Base-by-base conservation (phyloP, 30 jellyfish, hydroid and myxozoan genomes). In the Hydractinia symbiolongicarpus region DNA sequence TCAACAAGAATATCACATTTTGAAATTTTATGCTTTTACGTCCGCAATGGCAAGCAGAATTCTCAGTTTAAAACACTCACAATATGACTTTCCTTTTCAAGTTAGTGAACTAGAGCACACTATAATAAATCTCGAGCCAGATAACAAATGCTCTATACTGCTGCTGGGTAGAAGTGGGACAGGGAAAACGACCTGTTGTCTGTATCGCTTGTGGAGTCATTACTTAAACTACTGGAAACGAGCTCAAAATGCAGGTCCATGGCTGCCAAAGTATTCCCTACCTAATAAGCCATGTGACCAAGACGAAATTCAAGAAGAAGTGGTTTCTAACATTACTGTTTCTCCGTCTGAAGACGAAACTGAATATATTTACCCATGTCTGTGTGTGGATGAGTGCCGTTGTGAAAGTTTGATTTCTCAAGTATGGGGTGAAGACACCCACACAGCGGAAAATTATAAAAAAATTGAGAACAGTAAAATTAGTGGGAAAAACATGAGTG, bases 151-250 rank as follows among this genome's bases (percentile, higher is more conserved):
- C 8, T 78, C 95, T 6, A 76, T 86, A 6, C 66, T 90, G 72
- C 86, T 90, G 16, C 95, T 90, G 9, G 97, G 97, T 14, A 77
- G 97, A 20, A 90, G 97, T 73, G 97, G 97, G 7, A 90, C 97
- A 4, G 97, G 97, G 49, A 90, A 90, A 84, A 90, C 95, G 11
- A 90, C 97, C 9, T 90, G 97, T 78, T 90, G 97, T 69, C 52
- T 90, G 58, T 83, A 90, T 57, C 84, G 95, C 7, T 88, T 90
- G 50, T 90, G 97, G 97, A 79, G 79, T 55, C 75, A 76, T 21
- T 90, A 70, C 66, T 77, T 77, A 69, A 69, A 82, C 52, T 90
- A 90, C 85, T 90, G 97, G 97, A 91, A 82, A 56, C 66, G 72
- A 66, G 94, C 94, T 17, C 82, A 9, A n/a, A 16, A 82, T 67